phyloP scores from a whole-genome alignment of 2,113 vertebrate species.

The Megaceryle torquata region DNA sequence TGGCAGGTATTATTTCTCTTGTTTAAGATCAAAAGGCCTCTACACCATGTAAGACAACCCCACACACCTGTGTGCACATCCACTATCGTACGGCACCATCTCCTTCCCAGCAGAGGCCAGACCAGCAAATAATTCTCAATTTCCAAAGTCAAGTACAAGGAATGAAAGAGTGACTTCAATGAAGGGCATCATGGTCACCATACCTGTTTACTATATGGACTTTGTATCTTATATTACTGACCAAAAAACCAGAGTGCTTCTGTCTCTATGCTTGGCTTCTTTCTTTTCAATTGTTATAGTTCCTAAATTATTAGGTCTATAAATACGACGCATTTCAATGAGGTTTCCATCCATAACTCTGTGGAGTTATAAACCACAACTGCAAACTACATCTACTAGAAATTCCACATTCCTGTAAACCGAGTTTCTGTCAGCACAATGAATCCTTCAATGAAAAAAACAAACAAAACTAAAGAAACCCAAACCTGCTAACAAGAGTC shows the following conservation, averaged over 20 bases:
- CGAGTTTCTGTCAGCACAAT: neutral
- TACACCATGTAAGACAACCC: neutral
- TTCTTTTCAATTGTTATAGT: neutral
- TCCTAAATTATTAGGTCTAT: neutral
- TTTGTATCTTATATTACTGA: neutral
- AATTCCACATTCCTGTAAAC: neutral
- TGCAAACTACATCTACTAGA: neutral
- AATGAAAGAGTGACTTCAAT: neutral
- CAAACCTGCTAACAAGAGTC: neutral
- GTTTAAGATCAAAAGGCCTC: neutral
- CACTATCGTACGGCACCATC: fast-evolving
- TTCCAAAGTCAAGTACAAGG: neutral
- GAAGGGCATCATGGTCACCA: neutral
- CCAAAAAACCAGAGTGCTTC: fast-evolving
- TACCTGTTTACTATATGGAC: fast-evolving
- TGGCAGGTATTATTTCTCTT: neutral
- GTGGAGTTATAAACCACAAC: fast-evolving
- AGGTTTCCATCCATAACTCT: neutral
- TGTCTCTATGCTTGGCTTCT: fast-evolving
- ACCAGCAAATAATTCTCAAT: neutral
- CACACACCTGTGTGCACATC: neutral
- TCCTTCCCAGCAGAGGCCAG: neutral
- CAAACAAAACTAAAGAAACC: neutral
- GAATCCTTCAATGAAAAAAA: neutral
- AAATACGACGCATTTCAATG: neutral